Evolutionary conservation across 2,888 invertebrate species (phyloP).

Genomic region (Eulithis testata): DNA sequence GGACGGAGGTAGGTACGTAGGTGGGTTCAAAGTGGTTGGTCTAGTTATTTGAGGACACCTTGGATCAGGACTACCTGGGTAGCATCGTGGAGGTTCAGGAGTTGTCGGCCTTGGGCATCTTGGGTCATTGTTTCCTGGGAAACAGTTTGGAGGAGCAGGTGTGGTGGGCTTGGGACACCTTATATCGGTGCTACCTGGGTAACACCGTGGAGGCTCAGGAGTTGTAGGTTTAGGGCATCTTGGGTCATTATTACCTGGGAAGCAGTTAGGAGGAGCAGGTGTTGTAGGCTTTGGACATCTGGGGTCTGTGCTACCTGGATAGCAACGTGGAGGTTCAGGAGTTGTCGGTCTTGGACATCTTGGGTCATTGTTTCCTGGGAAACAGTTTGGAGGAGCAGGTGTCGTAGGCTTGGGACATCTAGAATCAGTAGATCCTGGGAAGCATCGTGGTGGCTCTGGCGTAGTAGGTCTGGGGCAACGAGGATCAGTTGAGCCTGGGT

Average conservation of each 20-base stretch:
- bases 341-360: constrained; percentile 47
- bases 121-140: constrained; percentile 38
- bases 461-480: background rate
- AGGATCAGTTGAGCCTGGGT: background rate
- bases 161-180: constrained; percentile 42
- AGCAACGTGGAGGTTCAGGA: constrained; percentile 49
- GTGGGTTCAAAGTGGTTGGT: constrained; percentile 31
- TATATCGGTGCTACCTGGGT: constrained; percentile 44
- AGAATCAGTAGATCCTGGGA: constrained; percentile 39
- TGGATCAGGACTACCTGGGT: constrained; percentile 33
- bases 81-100: constrained; percentile 55
- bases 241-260: constrained; percentile 49
- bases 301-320: constrained; percentile 59
- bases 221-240: constrained; percentile 49
- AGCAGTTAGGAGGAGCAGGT: constrained; percentile 51
- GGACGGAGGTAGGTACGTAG: constrained; percentile 40
- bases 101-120: constrained; percentile 33
- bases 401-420: constrained; percentile 55
- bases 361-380: constrained; percentile 45
- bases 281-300: constrained; percentile 58
- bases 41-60: constrained; percentile 47
- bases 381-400: constrained; percentile 45
- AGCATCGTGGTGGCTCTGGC: constrained; percentile 29
- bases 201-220: constrained; percentile 41
- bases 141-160: constrained; percentile 42